phyloP scores from a whole-genome alignment of 2,797 vertebrate genomes.

The Lophius americanus region DNA sequence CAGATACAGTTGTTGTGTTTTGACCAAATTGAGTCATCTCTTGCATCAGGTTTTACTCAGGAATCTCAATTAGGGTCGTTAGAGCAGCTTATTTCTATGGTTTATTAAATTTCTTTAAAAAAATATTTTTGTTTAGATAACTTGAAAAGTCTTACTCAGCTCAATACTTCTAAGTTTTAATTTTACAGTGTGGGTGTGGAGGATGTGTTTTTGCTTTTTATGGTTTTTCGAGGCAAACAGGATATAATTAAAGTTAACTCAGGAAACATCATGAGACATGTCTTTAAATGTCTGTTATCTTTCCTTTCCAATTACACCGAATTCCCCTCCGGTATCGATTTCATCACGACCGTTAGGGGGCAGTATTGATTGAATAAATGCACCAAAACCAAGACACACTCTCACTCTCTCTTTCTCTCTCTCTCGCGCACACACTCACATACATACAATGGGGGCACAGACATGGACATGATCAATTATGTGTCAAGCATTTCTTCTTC shows the following conservation, averaged over 20 bases:
- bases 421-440: slow-evolving; percentile 30
- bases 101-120: no score
- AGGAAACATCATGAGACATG: slow-evolving; percentile 41
- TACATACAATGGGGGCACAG: slow-evolving; percentile 77
- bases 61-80: no score
- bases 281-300: slow-evolving; percentile 64
- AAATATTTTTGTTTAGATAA: no score
- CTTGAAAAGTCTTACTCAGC: no score
- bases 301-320: slow-evolving; percentile 54
- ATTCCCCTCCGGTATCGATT: slow-evolving; percentile 35
- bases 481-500: slow-evolving; percentile 80
- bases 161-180: no score
- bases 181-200: slow-evolving; percentile 41
- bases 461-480: slow-evolving; percentile 84
- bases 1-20: no score
- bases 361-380: slow-evolving; percentile 76
- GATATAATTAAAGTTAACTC: slow-evolving; percentile 50
- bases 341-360: slow-evolving; percentile 73
- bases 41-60: no score
- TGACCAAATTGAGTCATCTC: no score
- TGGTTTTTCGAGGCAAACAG: slow-evolving; percentile 50
- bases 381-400: slow-evolving; percentile 39
- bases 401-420: slow-evolving; percentile 6
- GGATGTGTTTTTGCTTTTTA: slow-evolving; percentile 48
- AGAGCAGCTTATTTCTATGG: no score